Evolutionary conservation across 2,113 vertebrate genomes (phyloP).

Genomic region (Callorhinus ursinus): DNA sequence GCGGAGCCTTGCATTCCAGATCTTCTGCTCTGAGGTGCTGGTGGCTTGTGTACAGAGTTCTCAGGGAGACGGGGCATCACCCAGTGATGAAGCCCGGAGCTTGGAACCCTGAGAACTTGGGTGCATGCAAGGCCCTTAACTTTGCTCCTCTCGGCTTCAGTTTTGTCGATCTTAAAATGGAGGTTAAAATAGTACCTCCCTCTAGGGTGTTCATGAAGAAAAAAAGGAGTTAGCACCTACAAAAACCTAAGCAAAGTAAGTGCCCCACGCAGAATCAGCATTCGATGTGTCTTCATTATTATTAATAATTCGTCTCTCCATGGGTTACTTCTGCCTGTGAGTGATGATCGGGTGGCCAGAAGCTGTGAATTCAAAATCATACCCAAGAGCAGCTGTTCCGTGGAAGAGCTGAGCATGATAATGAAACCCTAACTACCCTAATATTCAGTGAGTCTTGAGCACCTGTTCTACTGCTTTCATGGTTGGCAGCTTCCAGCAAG

Average conservation of each 20-base stretch:
- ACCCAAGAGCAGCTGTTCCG: neutral
- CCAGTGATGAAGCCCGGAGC: neutral
- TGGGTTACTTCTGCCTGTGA: neutral
- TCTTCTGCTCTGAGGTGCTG: too few species aligned
- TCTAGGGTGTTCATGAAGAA: neutral
- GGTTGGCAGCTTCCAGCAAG: neutral
- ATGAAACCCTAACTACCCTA: neutral
- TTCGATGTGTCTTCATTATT: neutral
- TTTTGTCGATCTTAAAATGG: neutral
- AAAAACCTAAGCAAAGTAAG: neutral
- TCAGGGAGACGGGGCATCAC: neutral
- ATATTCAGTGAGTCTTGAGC: neutral
- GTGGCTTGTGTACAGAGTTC: accelerated
- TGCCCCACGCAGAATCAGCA: neutral
- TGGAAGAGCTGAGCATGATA: neutral
- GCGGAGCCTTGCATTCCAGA: neutral
- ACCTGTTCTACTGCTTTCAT: neutral
- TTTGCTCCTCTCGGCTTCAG: neutral
- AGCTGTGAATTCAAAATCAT: neutral
- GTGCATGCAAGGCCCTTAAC: accelerated
- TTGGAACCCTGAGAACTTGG: neutral
- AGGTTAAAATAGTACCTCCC: neutral
- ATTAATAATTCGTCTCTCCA: neutral
- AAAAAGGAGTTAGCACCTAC: neutral
- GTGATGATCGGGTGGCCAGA: too few species aligned